Evolutionary conservation across 2,113 vertebrate species (phyloP), one percentile per base, ranked within the genome.

Genomic region (Ranitomeya variabilis): DNA sequence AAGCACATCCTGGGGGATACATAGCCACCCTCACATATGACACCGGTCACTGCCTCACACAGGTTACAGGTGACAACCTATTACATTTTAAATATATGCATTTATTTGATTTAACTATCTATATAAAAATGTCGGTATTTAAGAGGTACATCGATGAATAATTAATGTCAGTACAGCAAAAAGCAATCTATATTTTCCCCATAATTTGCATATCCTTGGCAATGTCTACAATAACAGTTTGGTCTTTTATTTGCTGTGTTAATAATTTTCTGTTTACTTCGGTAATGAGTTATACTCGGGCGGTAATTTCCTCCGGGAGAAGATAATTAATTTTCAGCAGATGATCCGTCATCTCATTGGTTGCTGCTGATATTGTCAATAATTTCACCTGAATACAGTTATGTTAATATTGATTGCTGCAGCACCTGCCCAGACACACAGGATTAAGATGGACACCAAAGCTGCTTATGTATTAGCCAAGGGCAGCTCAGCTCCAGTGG

Each of bases 381-480:
- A 21, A 52, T 66, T 67, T 83, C 1, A 67, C 62, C 81, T 67
- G 37, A 67, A 83, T 52, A 13, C 80, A 83, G 31, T 64, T 21
- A 51, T 52, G 21, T 69, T 62, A 87, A 80, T 87, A 80, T 80
- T 57, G 37, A 52, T 64, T 45, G 37, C 57, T 23, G 78, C 3
- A 60, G 37, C 55, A 83, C 67, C 74, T 83, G 31, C 80, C 31
- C 67, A 55, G 71, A 16, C 14, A 64, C 19, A 15, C 19, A 15
- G 73, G 80, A 62, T 76, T 76, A 83, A 83, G 57, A 54, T 7
- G 45, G 21, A 57, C 23, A 80, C 19, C 79, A 83, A 88, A 88
- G 80, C 87, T 77, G 55, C 69, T 88, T 88, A 88, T 71, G 37
- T 31, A 83, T 88, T 57, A 87, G 66, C 86, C 51, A 60, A 73